Evolutionary conservation across 2,888 invertebrate species (phyloP).

Genomic region (Rhorus exstirpatorius): DNA sequence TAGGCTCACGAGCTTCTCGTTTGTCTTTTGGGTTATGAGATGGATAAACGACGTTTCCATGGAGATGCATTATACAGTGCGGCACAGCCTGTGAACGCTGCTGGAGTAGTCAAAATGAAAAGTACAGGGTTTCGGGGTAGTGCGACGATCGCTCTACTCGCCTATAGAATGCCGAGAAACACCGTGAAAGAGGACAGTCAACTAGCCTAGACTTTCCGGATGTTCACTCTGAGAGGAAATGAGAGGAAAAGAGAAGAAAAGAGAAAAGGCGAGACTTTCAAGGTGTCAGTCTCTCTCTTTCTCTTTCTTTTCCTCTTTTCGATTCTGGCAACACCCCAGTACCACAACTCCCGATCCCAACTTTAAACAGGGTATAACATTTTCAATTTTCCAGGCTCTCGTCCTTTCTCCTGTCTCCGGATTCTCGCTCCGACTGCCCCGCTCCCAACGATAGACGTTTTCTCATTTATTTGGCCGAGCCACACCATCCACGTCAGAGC

Average conservation of each 20-base stretch:
- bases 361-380: slow-evolving; percentile 74
- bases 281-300: slow-evolving; percentile 63
- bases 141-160: slow-evolving; percentile 33
- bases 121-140: slow-evolving; percentile 32
- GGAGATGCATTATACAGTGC: slow-evolving; percentile 65
- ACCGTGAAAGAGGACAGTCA: slow-evolving; percentile 29
- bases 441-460: slow-evolving; percentile 48
- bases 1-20: slow-evolving; percentile 26
- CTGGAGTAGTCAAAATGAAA: slow-evolving; percentile 47
- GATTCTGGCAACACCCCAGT: slow-evolving; percentile 28
- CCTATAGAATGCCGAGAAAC: slow-evolving; percentile 44
- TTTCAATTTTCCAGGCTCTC: slow-evolving; percentile 75
- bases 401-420: slow-evolving; percentile 60
- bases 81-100: slow-evolving; percentile 60
- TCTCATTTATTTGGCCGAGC: slow-evolving; percentile 66
- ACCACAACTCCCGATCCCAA: slow-evolving; percentile 71
- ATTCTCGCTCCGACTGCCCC: slow-evolving; percentile 47
- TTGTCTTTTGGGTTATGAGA: background rate
- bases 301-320: slow-evolving; percentile 64
- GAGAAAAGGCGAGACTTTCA: slow-evolving; percentile 26
- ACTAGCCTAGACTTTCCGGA: slow-evolving; percentile 28
- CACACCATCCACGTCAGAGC: slow-evolving; percentile 48
- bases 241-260: slow-evolving; percentile 34
- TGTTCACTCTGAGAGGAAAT: slow-evolving; percentile 37
- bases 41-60: slow-evolving; percentile 60